These are phyloP conservation scores for Schizopygopsis malacanthus DNA, from an alignment of 2,797 vertebrate genomes.

Conservation along the genomic window DNA sequence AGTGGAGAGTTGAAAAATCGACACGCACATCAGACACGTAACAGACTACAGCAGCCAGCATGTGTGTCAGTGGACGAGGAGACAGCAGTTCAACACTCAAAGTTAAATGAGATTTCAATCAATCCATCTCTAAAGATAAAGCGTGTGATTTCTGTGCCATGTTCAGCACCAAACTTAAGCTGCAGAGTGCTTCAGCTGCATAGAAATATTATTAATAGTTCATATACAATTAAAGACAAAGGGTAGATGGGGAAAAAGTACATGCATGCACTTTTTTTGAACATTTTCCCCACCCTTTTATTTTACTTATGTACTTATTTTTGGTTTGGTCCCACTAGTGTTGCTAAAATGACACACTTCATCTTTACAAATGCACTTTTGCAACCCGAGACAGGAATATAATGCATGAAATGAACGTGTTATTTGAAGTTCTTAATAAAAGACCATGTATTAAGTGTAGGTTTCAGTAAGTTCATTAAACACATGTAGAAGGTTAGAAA, in stretches of 20 bases:
- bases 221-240: too few species aligned
- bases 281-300: too few species aligned
- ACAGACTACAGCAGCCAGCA: constrained; percentile 3
- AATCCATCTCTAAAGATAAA: not conserved
- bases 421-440: not conserved
- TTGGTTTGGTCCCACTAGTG: not conserved
- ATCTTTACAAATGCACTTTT: not conserved
- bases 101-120: not conserved
- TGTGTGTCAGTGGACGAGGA: not conserved
- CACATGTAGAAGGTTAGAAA: not conserved
- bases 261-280: too few species aligned
- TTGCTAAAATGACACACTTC: not conserved
- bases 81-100: not conserved
- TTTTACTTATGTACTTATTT: too few species aligned
- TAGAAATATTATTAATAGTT: not conserved
- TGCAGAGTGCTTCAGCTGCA: not conserved
- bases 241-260: too few species aligned
- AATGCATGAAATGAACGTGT: not conserved
- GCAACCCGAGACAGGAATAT: not conserved
- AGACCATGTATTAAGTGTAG: not conserved
- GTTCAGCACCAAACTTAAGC: not conserved
- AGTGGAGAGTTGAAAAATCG: not conserved
- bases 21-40: not conserved
- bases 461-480: not conserved
- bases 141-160: not conserved